phyloP scores from a whole-genome alignment of 2,797 vertebrate species.

The Momotus momota region DNA sequence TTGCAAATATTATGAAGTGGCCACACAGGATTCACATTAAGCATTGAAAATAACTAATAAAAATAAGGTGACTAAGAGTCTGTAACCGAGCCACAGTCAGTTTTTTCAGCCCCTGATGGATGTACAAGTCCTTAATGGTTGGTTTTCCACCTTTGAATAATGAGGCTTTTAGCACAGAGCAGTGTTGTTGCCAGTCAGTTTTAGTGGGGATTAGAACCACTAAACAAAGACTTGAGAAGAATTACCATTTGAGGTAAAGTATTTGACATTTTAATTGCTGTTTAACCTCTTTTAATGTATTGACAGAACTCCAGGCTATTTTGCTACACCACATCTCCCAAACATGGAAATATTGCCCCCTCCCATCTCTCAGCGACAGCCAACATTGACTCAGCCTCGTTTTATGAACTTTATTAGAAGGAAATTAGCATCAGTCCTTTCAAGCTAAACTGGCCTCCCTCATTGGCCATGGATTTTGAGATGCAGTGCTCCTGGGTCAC shows the following conservation, averaged over 20 bases:
- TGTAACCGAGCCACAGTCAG: background rate
- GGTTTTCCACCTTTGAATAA: background rate
- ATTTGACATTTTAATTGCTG: conserved; percentile 62
- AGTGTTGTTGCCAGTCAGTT: conserved; percentile 22
- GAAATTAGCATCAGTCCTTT: background rate
- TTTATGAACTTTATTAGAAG: conserved; percentile 13
- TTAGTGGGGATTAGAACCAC: conserved; percentile 44
- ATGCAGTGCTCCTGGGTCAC: background rate
- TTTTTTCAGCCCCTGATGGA: background rate
- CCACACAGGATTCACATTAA: background rate
- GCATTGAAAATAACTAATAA: background rate
- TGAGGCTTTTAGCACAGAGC: conserved; percentile 18
- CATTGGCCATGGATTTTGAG: background rate
- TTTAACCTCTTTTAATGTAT: conserved; percentile 49
- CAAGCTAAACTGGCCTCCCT: background rate
- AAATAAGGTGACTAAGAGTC: background rate
- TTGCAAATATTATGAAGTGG: background rate
- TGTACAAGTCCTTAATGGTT: background rate
- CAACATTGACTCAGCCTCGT: background rate
- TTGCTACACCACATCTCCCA: background rate
- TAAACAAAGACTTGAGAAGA: conserved; percentile 63
- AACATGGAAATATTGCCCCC: background rate
- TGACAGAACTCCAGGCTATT: conserved; percentile 28
- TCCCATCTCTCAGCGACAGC: background rate
- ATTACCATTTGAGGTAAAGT: conserved; percentile 32